Evolutionary conservation across 2,113 vertebrate species (phyloP).

Genomic region (Seriola aureovittata): DNA sequence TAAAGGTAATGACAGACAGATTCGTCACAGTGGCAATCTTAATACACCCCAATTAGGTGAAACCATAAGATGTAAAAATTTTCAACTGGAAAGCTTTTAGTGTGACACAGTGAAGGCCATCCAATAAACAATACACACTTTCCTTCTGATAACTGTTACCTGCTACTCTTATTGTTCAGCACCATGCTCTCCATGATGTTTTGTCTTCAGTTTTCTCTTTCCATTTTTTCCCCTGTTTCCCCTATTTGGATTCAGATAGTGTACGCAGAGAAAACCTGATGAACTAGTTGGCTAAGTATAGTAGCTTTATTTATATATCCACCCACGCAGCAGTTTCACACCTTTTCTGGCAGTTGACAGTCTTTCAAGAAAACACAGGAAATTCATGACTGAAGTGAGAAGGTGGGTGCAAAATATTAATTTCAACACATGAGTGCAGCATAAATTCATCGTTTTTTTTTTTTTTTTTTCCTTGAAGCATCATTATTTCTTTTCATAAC

Average conservation of each 20-base stretch:
- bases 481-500: not conserved
- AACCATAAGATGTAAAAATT: not conserved
- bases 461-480: not conserved
- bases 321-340: slow-evolving; percentile 26
- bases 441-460: not conserved
- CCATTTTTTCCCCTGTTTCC: not conserved
- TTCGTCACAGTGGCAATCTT: not conserved
- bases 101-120: not conserved
- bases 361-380: slow-evolving; percentile 8
- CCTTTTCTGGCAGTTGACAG: slow-evolving; percentile 10
- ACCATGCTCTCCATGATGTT: not conserved
- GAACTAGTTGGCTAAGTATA: slow-evolving; percentile 24
- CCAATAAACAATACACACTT: not conserved
- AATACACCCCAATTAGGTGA: not conserved
- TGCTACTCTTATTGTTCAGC: not conserved
- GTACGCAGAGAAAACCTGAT: slow-evolving; percentile 33
- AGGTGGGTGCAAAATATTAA: not conserved
- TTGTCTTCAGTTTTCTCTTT: not conserved
- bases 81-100: not conserved
- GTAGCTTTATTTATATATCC: slow-evolving; percentile 31
- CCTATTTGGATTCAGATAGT: slow-evolving; percentile 1
- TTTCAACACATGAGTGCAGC: not conserved
- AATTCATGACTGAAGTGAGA: not conserved
- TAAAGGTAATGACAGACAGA: not conserved
- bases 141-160: not conserved